Conservation (phyloP, 2,888 invertebrate species). For the Eupithecia exiguata region DNA sequence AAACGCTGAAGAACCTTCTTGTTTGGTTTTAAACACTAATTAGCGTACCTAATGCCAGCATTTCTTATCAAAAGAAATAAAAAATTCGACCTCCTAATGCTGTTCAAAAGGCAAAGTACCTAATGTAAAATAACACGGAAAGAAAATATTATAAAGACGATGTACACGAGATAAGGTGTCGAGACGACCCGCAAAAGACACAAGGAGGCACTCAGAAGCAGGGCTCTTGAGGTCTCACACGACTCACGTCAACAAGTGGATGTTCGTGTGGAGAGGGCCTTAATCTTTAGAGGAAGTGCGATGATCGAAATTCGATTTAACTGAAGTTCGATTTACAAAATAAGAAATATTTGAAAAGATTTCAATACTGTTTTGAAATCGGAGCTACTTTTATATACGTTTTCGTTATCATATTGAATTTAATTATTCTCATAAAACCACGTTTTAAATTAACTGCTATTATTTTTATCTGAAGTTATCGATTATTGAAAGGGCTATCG, state of each 20-base stretch:
- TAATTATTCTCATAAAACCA: slow-evolving; percentile 16
- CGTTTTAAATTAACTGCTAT: slow-evolving; percentile 34
- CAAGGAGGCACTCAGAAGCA: slow-evolving; percentile 67
- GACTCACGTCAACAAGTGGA: slow-evolving; percentile 73
- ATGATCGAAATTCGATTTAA: slow-evolving; percentile 14
- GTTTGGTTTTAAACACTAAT: slow-evolving; percentile 20
- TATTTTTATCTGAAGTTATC: slow-evolving; percentile 49
- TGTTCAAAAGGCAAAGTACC: background rate
- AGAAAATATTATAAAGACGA: slow-evolving; percentile 16
- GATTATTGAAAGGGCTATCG: slow-evolving; percentile 63
- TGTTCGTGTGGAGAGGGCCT: slow-evolving; percentile 56
- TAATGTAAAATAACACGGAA: background rate
- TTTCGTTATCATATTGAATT: background rate
- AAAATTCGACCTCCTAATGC: background rate
- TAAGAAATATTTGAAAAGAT: background rate
- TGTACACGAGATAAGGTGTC: slow-evolving; percentile 47
- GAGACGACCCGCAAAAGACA: slow-evolving; percentile 63
- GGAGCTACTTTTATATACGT: background rate
- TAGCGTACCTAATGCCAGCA: slow-evolving; percentile 1
- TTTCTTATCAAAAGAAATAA: background rate
- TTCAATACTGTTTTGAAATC: background rate
- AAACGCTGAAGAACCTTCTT: slow-evolving; percentile 10
- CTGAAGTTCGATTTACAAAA: slow-evolving; percentile 9
- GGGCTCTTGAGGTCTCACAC: slow-evolving; percentile 67
- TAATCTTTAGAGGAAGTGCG: slow-evolving; percentile 30